Percentiles rank a stretch among this genome's conserved stretches.
These are phyloP conservation scores for Lateolabrax maculatus DNA, from an alignment of 2,797 vertebrate genomes.

Conservation along the genomic window DNA sequence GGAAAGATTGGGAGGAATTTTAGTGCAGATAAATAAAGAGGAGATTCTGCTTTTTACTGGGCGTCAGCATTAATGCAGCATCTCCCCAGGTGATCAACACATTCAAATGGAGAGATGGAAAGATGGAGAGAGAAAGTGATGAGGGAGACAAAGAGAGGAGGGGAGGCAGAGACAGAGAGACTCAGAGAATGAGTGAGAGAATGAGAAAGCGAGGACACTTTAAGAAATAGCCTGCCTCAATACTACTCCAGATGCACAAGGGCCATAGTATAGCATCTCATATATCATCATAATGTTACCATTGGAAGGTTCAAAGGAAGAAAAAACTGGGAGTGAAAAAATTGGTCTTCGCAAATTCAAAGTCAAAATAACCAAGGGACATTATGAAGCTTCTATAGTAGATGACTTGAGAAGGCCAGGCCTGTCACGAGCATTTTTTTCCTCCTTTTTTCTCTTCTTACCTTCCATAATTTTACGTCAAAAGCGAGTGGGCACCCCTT, in stretches of 20 bases:
- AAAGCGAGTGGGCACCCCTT: conserved; percentile 78
- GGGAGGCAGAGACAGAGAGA: conserved; percentile 48
- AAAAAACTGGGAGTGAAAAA: conserved; percentile 60
- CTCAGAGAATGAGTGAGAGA: conserved; percentile 1
- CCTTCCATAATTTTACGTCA: conserved; percentile 83
- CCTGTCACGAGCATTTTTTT: conserved; percentile 72
- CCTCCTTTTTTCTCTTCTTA: conserved; percentile 77
- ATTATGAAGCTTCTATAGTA: conserved; percentile 79
- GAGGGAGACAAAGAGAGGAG: conserved; percentile 58
- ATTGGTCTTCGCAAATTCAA: conserved; percentile 77
- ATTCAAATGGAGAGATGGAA: conserved; percentile 77
- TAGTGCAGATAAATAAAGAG: conserved; percentile 86
- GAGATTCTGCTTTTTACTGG: conserved; percentile 81
- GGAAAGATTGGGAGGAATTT: conserved; percentile 86
- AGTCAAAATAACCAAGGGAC: conserved; percentile 83
- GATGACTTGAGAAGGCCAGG: conserved; percentile 79
- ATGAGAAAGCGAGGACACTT: conserved; percentile 68
- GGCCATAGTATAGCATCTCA: conserved; percentile 76
- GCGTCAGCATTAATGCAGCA: conserved; percentile 84
- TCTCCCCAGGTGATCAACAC: conserved; percentile 86
- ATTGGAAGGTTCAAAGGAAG: conserved; percentile 81
- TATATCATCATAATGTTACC: conserved; percentile 85
- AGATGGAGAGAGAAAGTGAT: conserved; percentile 65
- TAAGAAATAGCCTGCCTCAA: conserved; percentile 77
- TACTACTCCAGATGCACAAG: conserved; percentile 77